These are phyloP conservation scores for Ephialtes manifestator DNA, from an alignment of 2,888 invertebrate genomes.

Conservation along the genomic window DNA sequence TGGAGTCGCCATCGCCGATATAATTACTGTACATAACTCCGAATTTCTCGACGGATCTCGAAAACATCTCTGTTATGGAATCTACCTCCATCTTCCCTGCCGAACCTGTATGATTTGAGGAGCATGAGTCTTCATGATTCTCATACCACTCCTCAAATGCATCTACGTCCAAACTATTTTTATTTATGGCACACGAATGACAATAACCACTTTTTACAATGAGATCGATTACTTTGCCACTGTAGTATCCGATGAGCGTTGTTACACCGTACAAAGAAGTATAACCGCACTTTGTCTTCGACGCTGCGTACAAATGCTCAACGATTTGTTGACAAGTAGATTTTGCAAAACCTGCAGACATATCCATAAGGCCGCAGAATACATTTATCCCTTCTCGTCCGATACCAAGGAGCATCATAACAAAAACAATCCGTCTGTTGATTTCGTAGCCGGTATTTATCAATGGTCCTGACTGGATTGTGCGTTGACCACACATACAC, in stretches of 20 bases:
- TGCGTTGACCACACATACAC: slow-evolving; percentile 65
- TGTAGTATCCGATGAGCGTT: too few species aligned
- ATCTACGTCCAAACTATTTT: slow-evolving; percentile 52
- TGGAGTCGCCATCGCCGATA: slow-evolving; percentile 71
- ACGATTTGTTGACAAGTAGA: too few species aligned
- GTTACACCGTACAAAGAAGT: too few species aligned
- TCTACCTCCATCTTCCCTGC: slow-evolving; percentile 72
- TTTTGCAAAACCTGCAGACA: slow-evolving; percentile 56
- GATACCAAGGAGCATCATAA: slow-evolving; percentile 61
- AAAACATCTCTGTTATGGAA: slow-evolving; percentile 69
- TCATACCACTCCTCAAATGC: slow-evolving; percentile 65
- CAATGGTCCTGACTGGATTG: slow-evolving; percentile 71
- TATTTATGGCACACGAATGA: slow-evolving; percentile 65
- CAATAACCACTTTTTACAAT: slow-evolving; percentile 57
- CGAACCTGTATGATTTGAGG: slow-evolving; percentile 68
- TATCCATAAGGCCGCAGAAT: slow-evolving; percentile 68
- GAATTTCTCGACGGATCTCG: slow-evolving; percentile 64
- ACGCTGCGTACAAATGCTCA: too few species aligned
- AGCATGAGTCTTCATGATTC: slow-evolving; percentile 69
- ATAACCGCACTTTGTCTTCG: too few species aligned
- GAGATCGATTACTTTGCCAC: too few species aligned
- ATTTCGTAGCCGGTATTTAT: slow-evolving; percentile 75
- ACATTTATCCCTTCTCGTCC: slow-evolving; percentile 71
- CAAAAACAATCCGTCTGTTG: slow-evolving; percentile 69
- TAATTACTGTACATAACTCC: slow-evolving; percentile 71